Base-by-base conservation (phyloP, 2,797 vertebrate genomes). In the Cottoperca gobio region DNA sequence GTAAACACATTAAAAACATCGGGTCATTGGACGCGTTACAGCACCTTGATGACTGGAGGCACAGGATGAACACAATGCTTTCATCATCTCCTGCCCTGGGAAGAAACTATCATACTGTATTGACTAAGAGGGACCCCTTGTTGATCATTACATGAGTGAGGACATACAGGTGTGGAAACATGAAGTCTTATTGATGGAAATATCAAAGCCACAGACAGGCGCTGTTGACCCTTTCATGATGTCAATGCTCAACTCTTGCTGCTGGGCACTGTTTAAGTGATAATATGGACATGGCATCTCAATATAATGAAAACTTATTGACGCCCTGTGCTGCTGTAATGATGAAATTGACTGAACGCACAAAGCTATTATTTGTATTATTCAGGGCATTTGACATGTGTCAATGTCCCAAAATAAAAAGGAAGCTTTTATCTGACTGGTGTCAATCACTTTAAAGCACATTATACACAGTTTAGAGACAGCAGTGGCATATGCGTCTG, bases 231-330 rank as follows among this genome's bases (percentile, higher is more conserved):
- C 85, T 79, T 79, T 88, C 85, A 86, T 81, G 79, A 77, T 84
- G 88, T 91, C 84, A 84, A 64, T 45, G 39, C 72, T 70, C 70
- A 53, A 60, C 81, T 70, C 83, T 81, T 66, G 90, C 91, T 89
- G 82, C 73, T 76, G 88, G 91, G 86, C 84, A 86, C 78, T 71
- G 84, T 85, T 91, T 81, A 90, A 91, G 84, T 86, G 87, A 88
- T 91, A 87, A 87, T 94, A 94, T 93, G 92, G 93, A 94, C 90
- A 85, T 86, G 90, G 83, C 83, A 86, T 87, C 88, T 90, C 86
- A 90, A 73, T 85, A 88, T 94, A 94, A 95, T 95, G 89, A 93
- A 93, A 94, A 93, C 73, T 23, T 93, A 95, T 94, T 89, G 93
- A 94, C 92, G 89, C 84, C 81, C 79, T 73, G 84, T 23, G 87